Percentiles rank a stretch among this genome's conserved stretches.
These are phyloP conservation scores for Eptesicus fuscus DNA, from an alignment of 2,113 vertebrate species.

Conservation along the genomic window DNA sequence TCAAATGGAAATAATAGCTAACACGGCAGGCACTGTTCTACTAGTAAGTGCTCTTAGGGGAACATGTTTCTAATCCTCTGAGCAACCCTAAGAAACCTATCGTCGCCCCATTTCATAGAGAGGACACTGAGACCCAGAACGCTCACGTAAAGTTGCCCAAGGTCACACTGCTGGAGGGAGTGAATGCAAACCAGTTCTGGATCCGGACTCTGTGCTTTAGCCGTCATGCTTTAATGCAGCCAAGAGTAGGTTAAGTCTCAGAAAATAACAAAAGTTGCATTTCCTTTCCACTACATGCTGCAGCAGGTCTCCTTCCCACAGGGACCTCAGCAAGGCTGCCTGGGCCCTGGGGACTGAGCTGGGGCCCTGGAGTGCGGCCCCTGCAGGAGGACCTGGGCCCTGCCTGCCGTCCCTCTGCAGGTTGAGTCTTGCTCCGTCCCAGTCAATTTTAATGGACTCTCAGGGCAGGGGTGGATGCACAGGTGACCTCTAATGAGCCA, in stretches of 20 bases:
- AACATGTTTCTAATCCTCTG: not conserved
- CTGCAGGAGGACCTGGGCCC: not conserved
- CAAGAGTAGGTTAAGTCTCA: not conserved
- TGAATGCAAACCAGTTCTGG: not conserved
- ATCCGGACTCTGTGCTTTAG: too few species aligned
- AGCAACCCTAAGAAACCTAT: not conserved
- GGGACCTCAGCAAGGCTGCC: not conserved
- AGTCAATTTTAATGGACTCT: not conserved
- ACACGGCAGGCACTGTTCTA: not conserved
- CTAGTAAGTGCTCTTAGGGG: not conserved
- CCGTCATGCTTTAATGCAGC: not conserved
- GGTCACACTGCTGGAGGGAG: not conserved
- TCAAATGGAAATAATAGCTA: not conserved
- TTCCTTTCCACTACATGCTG: not conserved
- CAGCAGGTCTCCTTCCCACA: not conserved
- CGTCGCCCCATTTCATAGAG: not conserved
- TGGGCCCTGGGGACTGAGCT: not conserved
- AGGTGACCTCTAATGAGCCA: conserved; percentile 47
- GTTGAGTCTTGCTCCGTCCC: not conserved
- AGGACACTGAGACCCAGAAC: not conserved
- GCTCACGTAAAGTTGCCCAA: too few species aligned
- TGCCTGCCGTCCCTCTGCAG: not conserved
- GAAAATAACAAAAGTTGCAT: not conserved
- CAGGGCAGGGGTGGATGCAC: not conserved
- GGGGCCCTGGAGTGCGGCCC: not conserved